Evolutionary conservation across 2,888 invertebrate species (phyloP), one percentile per base, ranked within the genome.

Genomic region (Ormyrus pomaceus): DNA sequence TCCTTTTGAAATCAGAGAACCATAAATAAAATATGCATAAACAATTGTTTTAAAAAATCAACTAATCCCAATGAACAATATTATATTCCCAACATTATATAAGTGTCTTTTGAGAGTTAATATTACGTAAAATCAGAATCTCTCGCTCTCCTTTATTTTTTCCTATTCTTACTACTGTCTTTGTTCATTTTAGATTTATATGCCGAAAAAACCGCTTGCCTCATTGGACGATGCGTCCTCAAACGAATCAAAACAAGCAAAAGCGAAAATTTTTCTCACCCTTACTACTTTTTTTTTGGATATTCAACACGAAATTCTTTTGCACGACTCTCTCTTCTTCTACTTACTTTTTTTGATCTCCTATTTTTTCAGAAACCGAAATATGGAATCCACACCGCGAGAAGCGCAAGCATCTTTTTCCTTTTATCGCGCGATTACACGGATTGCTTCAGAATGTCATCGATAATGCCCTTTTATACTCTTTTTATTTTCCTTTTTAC

Each of bases 391-490:
- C 55, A 76, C 34, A 34, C 11, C 62, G 66, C 59, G 46, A 77
- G 77, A 80, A 81, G 73, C n/a, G 69, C 68, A 62, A 74, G 55
- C 62, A 81, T 74, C 61, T 59, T 70, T 59, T 81, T 55, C 64
- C 19, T 70, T 80, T 79, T 69, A 77, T 78, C 76, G 76, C 79
- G 80, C 79, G 70, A 82, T 34, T 56, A 75, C 69, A 83, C 80
- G 71, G 83, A 84, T 83, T 82, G 84, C 85, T 85, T 85, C 82
- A 83, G 83, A 84, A 86, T 85, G 85, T 84, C 84, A 85, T 82
- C 84, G 76, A 85, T 83, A 83, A 86, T 51, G 61, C 62, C 45
- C 19, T 69, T 65, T 82, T 83, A 34, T 83, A 82, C 81, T 83
- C 82, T 81, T 79, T 73, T 82, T 74, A 51, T 80, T 53, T 66